Base-by-base conservation (phyloP, 2,797 vertebrate genomes). In the Hafferia zeledoni region DNA sequence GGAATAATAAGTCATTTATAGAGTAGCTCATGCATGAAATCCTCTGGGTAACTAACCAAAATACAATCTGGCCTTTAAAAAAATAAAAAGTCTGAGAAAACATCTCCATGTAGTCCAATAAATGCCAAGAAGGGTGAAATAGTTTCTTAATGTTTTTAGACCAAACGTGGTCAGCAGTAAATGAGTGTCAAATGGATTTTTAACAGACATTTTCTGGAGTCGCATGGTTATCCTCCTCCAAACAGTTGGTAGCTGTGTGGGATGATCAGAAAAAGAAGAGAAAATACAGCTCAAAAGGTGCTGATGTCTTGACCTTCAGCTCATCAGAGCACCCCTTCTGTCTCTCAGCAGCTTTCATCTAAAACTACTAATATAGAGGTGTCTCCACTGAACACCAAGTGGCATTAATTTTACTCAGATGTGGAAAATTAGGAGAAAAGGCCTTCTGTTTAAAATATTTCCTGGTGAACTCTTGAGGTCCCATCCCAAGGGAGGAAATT, bases 1-100 rank as follows among this genome's bases (percentile, higher is more conserved):
- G 83, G 95, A 50, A 89, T 91, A 94, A 87, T 94, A 94, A 91
- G 24, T 90, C 72, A 82, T 94, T 96, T 96, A 89, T 90, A 80
- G 87, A 87, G 85, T 89, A 93, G 24, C 39, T 88, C 87, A 93
- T 83, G 94, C 74, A 37, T 89, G 14, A 94, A 96, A 67, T 89
- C 95, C 91, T 87, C 70, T 92, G 90, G 72, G 93, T 67, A 93
- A 57, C 85, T 93, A 91, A 65, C 37, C 37, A 94, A 94, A 96
- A 94, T 63, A 89, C 2, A 90, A 52, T 25, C 67, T 77, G 68
- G 13, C 25, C 86, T 89, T 1, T 10, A 56, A 84, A 81, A 90
- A 84, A 50, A 53, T 9, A 70, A 16, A 41, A 52, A 16, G 5
- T 41, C 76, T 92, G 64, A 86, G 71, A 71, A 93, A 76, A 76